Evolutionary conservation across 2,888 invertebrate genomes (phyloP).

Genomic region (Xestobium rufovillosum): DNA sequence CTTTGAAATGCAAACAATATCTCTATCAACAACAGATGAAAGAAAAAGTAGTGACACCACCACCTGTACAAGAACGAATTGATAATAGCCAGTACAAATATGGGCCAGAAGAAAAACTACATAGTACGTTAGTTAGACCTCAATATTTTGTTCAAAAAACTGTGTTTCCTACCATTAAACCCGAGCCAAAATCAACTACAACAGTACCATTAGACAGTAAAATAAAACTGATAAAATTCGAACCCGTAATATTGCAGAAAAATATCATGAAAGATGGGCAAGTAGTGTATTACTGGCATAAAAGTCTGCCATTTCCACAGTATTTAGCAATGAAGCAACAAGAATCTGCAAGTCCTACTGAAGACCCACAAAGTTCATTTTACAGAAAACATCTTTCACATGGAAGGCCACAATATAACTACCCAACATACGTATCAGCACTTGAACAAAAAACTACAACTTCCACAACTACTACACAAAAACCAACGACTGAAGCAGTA

Average conservation of each 20-base stretch:
- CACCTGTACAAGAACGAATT: neutral
- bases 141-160: neutral
- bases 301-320: slow-evolving; percentile 33
- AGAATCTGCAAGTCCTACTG: too few species aligned
- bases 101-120: too few species aligned
- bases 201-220: slow-evolving; percentile 19
- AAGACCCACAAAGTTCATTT: too few species aligned
- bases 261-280: slow-evolving; percentile 37
- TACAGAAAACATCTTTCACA: slow-evolving; percentile 19
- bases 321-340: slow-evolving; percentile 1
- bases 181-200: slow-evolving; percentile 7
- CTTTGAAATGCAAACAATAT: slow-evolving; percentile 32
- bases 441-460: slow-evolving; percentile 8
- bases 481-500: slow-evolving; percentile 11
- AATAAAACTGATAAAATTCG: slow-evolving; percentile 37
- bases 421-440: neutral
- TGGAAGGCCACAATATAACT: slow-evolving; percentile 17
- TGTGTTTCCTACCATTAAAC: too few species aligned
- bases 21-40: slow-evolving; percentile 5
- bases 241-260: slow-evolving; percentile 40
- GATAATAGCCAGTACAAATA: too few species aligned
- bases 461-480: slow-evolving; percentile 16
- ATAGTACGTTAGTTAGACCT: neutral
- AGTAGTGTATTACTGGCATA: slow-evolving; percentile 38
- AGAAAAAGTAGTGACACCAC: slow-evolving; percentile 1